These are phyloP conservation scores for Andricus curvator DNA, from an alignment of 2,888 invertebrate genomes.

Conservation along the genomic window DNA sequence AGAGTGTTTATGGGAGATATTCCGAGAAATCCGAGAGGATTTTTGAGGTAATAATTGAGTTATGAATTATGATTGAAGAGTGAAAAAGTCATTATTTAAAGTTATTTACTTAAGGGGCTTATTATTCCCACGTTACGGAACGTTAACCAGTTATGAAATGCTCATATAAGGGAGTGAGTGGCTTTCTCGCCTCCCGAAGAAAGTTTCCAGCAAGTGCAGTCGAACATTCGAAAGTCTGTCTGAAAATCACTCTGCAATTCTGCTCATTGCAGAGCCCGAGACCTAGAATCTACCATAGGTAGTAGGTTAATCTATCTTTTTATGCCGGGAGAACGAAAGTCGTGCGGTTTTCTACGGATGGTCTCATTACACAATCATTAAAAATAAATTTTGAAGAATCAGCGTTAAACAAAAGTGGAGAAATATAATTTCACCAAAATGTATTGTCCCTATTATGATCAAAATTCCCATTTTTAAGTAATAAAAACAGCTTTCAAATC, in stretches of 20 bases:
- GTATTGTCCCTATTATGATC: too few species aligned
- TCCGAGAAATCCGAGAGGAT: too few species aligned
- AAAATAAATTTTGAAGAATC: not conserved
- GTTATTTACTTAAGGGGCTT: conserved; percentile 50
- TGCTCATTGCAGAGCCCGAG: conserved; percentile 58
- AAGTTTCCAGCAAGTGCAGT: conserved; percentile 75
- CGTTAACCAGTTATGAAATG: conserved; percentile 77
- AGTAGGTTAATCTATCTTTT: conserved; percentile 33
- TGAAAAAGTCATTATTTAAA: not conserved
- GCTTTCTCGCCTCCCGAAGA: conserved; percentile 76
- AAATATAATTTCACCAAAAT: too few species aligned
- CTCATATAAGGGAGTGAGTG: conserved; percentile 70
- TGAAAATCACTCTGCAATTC: conserved; percentile 60
- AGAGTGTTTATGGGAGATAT: too few species aligned
- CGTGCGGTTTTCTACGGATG: conserved; percentile 17
- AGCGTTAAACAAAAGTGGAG: not conserved
- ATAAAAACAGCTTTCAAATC: too few species aligned
- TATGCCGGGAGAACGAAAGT: conserved; percentile 20
- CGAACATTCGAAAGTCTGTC: conserved; percentile 72
- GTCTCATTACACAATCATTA: conserved; percentile 31
- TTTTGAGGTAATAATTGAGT: not conserved
- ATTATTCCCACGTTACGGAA: conserved; percentile 72
- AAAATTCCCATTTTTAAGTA: too few species aligned
- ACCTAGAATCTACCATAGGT: conserved; percentile 28
- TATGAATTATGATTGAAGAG: not conserved